Evolutionary conservation across 2,113 vertebrate genomes (phyloP), one percentile per base, ranked within the genome.

Genomic region (Nicator chloris): DNA sequence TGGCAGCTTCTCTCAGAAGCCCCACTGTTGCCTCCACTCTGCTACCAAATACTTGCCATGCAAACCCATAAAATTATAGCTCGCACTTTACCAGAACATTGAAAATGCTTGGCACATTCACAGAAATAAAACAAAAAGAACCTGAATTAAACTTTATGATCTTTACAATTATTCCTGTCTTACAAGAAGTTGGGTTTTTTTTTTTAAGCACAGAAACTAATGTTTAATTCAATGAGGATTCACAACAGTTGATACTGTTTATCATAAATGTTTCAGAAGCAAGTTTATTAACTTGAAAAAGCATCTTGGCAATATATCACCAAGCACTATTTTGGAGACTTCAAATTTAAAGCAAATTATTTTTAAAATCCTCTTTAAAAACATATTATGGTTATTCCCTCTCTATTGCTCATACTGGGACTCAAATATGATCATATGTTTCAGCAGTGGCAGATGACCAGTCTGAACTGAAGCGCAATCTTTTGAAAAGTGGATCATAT

Each of bases 231-330:
- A 42, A 23, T 19, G 10, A 66, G 10, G 20, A 56, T 51, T 86
- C 59, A 59, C 20, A 26, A 64, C 42, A 45, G 13, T 50, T 59
- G 22, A 89, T 75, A 69, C 35, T 69, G 63, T 45, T 60, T 50
- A 76, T 82, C 54, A 69, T 61, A 93, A 96, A 79, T 9, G 17
- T 90, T 96, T 95, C n/a, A 90, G 66, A 95, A 94, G 96, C 53
- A 94, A 92, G 19, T 88, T 69, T 60, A 89, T 49, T 27, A 94
- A 86, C 39, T 30, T 59, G 19, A 63, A 50, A 37, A 70, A 75
- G 7, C 21, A 49, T n/a, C 40, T 81, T 73, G n/a, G 49, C 45
- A 83, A 33, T 49, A 9, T 26, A 79, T 71, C 20, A 80, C 6
- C 17, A 83, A 76, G 28, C 3, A 57, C n/a, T 70, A 40, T 60